phyloP scores from a whole-genome alignment of 2,888 invertebrate genomes.

The Cosmia trapezina region DNA sequence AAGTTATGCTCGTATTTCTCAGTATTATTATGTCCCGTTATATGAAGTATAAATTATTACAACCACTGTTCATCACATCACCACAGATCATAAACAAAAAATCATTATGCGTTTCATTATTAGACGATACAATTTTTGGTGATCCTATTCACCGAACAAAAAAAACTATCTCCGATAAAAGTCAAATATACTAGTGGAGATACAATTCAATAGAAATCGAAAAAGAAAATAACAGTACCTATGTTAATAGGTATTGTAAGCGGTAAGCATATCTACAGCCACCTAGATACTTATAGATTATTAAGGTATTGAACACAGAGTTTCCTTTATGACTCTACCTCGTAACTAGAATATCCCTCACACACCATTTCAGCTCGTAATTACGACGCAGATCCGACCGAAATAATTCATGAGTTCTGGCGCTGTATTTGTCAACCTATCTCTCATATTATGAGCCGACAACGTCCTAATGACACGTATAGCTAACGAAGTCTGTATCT shows the following conservation, averaged over 20 bases:
- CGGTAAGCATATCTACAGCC: not conserved
- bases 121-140: no score
- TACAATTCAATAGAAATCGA: no score
- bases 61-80: no score
- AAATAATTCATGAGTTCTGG: constrained; percentile 58
- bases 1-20: no score
- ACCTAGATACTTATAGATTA: not conserved
- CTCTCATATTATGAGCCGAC: constrained; percentile 27
- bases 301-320: constrained; percentile 8
- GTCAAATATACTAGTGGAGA: no score
- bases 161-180: no score
- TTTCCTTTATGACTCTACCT: constrained; percentile 11
- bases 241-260: not conserved
- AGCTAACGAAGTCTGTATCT: constrained; percentile 41
- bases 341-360: constrained; percentile 33
- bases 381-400: constrained; percentile 44
- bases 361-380: constrained; percentile 46
- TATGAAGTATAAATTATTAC: no score
- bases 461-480: constrained; percentile 37
- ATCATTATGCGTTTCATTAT: no score
- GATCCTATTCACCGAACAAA: no score
- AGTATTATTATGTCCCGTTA: no score
- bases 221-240: not conserved
- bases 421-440: constrained; percentile 56
- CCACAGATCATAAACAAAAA: no score